Percentiles rank a stretch among this genome's conserved stretches.
Evolutionary conservation across 2,113 vertebrate species (phyloP).

Genomic region (Felis catus): DNA sequence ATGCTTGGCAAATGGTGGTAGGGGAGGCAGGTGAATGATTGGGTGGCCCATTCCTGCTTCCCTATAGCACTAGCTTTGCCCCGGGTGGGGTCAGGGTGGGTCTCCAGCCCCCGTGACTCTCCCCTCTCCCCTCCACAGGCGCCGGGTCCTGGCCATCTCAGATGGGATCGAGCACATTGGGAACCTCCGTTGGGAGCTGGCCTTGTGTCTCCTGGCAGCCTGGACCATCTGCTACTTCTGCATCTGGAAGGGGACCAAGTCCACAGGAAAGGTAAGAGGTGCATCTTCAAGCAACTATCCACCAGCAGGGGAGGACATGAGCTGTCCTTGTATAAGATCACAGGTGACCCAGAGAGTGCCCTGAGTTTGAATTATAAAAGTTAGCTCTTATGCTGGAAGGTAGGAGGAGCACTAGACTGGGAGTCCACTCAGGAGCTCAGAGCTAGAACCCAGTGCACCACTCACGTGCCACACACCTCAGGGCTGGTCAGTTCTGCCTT

Average conservation of each 20-base stretch:
- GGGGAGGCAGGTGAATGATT: fast-evolving
- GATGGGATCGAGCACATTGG: constrained; percentile 97
- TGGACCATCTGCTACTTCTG: constrained; percentile 99
- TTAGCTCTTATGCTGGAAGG: neutral
- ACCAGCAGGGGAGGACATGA: fast-evolving
- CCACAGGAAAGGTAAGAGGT: constrained; percentile 95
- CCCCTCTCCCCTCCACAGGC: constrained; percentile 82
- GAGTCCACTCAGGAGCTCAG: neutral
- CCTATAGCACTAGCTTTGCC: neutral
- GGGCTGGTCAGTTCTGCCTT: neutral
- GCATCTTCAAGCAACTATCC: neutral
- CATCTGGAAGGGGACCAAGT: constrained; percentile 99
- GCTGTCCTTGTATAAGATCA: neutral
- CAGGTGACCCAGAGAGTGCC: neutral
- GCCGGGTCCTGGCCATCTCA: constrained; percentile 95
- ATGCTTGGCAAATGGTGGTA: fast-evolving
- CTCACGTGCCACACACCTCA: neutral
- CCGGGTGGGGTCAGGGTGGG: fast-evolving
- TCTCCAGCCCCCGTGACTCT: neutral
- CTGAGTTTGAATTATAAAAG: neutral
- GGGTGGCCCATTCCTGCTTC: fast-evolving
- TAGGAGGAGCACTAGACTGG: neutral
- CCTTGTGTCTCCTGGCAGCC: constrained; percentile 94
- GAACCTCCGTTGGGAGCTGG: constrained; percentile 95
- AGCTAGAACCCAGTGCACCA: neutral